Evolutionary conservation across 2,888 invertebrate species (phyloP).

Genomic region (Heliconius sara): DNA sequence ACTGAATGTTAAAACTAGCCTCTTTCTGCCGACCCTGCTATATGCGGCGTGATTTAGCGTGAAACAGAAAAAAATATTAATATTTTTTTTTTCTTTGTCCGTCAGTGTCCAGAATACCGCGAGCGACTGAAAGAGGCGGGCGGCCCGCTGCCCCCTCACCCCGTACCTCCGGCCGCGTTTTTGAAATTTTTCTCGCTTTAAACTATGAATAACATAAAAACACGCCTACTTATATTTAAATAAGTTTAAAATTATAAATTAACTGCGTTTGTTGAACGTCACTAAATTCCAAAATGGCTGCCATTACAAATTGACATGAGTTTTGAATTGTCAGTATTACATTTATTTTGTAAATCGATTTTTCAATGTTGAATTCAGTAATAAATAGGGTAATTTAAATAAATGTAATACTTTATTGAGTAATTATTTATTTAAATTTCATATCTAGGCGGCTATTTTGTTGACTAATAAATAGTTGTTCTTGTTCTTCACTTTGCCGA

Average conservation of each 20-base stretch:
- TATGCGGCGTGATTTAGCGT: no score
- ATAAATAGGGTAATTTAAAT: constrained; percentile 3
- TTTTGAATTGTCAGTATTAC: constrained; percentile 23
- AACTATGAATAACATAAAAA: constrained; percentile 53
- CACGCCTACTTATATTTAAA: constrained; percentile 28
- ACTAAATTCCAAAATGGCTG: constrained; percentile 28
- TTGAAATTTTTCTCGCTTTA: constrained; percentile 95
- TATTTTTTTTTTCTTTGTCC: not conserved
- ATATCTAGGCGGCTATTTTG: constrained; percentile 18
- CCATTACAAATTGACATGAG: constrained; percentile 21
- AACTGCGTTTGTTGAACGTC: constrained; percentile 23
- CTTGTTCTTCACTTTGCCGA: not conserved
- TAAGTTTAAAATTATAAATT: constrained; percentile 23
- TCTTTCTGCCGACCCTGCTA: no score
- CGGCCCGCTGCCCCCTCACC: constrained; percentile 89
- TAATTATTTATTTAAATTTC: not conserved
- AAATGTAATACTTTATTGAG: not conserved
- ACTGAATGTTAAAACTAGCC: no score
- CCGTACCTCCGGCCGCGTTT: constrained; percentile 94
- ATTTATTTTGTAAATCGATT: constrained; percentile 24
- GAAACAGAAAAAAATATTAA: not conserved
- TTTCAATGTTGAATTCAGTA: constrained; percentile 20
- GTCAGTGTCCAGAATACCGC: constrained; percentile 91
- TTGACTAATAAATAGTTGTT: not conserved
- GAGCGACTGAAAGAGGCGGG: constrained; percentile 92